phyloP scores from a whole-genome alignment of 2,797 vertebrate species.

The Eurystomus glaucurus region DNA sequence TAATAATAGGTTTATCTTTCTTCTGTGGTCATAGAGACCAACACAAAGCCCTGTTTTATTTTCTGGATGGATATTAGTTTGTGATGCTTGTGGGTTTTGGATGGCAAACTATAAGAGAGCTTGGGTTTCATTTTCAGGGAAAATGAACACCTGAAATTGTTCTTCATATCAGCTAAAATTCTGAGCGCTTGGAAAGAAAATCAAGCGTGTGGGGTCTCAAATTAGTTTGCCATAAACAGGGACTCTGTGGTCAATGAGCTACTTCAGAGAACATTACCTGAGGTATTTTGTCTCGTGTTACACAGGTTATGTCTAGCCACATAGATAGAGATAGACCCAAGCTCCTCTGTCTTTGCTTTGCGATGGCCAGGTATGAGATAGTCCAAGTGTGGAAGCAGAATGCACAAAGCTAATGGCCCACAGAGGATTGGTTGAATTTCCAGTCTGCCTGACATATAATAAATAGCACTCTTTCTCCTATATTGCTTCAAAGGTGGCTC shows the following conservation, averaged over 20 bases:
- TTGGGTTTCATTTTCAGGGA: constrained; percentile 24
- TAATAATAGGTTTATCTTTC: constrained; percentile 64
- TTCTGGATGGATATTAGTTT: constrained; percentile 62
- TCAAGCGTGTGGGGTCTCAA: background rate
- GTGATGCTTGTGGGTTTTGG: background rate
- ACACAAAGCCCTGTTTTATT: constrained; percentile 42
- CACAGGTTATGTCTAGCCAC: background rate
- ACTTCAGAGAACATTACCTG: constrained; percentile 32
- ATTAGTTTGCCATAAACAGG: constrained; percentile 30
- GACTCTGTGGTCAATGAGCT: constrained; percentile 34
- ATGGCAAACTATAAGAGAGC: background rate
- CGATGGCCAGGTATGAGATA: background rate
- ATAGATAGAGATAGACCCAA: background rate
- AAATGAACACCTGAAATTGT: constrained; percentile 7
- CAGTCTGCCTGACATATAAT: background rate
- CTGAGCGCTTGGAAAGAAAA: background rate
- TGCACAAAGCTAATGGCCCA: background rate
- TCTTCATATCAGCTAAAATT: constrained; percentile 27
- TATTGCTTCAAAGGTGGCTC: background rate
- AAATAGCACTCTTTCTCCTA: background rate
- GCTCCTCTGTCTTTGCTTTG: background rate
- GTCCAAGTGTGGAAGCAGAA: background rate
- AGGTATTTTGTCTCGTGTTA: background rate
- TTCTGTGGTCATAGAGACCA: constrained; percentile 11
- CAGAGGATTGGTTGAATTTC: background rate